Conservation (phyloP, 2,888 invertebrate species). For the Slavum lentiscoides region DNA sequence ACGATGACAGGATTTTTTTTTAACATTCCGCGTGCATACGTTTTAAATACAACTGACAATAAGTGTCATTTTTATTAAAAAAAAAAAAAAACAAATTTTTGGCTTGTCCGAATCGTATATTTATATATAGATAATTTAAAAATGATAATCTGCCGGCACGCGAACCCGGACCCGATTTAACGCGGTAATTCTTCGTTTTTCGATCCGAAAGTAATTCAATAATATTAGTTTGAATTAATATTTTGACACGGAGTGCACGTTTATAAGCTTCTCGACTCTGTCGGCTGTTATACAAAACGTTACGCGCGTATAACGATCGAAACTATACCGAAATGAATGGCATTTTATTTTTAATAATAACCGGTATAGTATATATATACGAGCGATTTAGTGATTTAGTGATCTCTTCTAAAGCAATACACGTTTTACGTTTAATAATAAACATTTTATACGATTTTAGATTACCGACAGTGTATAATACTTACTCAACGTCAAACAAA, state of each 20-base stretch:
- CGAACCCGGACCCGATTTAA: neutral
- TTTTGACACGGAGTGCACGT: neutral
- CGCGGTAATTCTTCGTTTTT: neutral
- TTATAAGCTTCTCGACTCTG: neutral
- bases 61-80: too few species aligned
- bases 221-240: neutral
- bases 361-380: too few species aligned
- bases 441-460: constrained; percentile 12
- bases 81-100: neutral
- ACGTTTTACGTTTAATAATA: neutral
- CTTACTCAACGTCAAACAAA: neutral
- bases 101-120: neutral
- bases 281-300: neutral
- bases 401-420: neutral
- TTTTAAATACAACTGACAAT: too few species aligned
- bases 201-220: neutral
- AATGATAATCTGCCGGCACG: neutral
- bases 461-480: constrained; percentile 9
- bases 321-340: neutral
- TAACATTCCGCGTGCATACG: too few species aligned
- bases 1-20: too few species aligned
- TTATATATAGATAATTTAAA: neutral
- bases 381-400: neutral
- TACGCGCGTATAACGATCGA: neutral
- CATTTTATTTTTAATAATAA: neutral